A percentile compares a stretch with the other conserved stretches of the same genome.
These are phyloP conservation scores for Hypothenemus hampei DNA, from an alignment of 1,140 invertebrate species.

Conservation along the genomic window DNA sequence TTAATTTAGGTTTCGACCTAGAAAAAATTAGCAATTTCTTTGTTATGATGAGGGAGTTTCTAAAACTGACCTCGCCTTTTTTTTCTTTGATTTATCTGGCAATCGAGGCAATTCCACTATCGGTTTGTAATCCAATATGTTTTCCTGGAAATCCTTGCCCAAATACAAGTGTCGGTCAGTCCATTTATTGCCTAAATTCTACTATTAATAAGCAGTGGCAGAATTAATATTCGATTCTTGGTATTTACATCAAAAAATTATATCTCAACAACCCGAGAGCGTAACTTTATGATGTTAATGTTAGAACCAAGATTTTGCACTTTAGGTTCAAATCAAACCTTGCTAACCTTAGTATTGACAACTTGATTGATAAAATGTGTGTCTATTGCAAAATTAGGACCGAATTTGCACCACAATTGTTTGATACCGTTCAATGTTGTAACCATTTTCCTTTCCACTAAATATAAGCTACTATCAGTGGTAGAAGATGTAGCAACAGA, in stretches of 20 bases:
- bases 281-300: no score
- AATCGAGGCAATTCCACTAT: slow-evolving; percentile 12
- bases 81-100: slow-evolving; percentile 12
- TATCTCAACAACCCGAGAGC: no score
- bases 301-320: no score
- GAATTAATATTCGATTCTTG: no score
- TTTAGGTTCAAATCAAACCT: slow-evolving; percentile 10
- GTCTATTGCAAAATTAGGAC: slow-evolving; percentile 24
- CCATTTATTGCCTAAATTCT: slow-evolving; percentile 40
- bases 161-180: slow-evolving; percentile 46
- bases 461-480: slow-evolving; percentile 45
- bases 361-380: slow-evolving; percentile 14
- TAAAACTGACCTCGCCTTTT: slow-evolving; percentile 1
- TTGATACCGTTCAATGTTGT: slow-evolving; percentile 38
- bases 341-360: slow-evolving; percentile 10
- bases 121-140: slow-evolving; percentile 20
- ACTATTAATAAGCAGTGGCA: no score
- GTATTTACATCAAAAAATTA: no score
- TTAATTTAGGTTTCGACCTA: not conserved
- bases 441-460: slow-evolving; percentile 38
- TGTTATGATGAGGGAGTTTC: no score
- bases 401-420: slow-evolving; percentile 45
- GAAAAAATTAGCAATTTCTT: no score
- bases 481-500: slow-evolving; percentile 50
- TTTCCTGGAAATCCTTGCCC: slow-evolving; percentile 35